Base-by-base conservation (phyloP, 2,888 invertebrate species). In the Eurois occulta region DNA sequence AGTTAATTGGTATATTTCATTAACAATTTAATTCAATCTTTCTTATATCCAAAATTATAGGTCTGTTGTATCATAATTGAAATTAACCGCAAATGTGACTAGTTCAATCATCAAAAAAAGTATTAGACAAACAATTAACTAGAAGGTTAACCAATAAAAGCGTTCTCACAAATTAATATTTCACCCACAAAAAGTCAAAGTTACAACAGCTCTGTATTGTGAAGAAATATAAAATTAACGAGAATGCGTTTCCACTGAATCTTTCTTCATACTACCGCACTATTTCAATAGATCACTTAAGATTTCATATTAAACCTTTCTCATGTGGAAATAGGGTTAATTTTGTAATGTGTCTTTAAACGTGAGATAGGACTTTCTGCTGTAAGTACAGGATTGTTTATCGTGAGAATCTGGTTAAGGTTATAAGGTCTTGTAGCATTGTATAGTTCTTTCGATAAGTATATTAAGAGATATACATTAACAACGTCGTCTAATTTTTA, bases 211-310 rank as follows among this genome's bases (percentile, higher is more conserved):
- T 24, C 10, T n/a, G 28, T 77, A 82, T 81, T 72, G 58, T 73
- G n/a, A 46, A 75, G 73, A 69, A 72, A 79, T 64, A 79, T 80
- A 81, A 80, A 78, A 28, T 35, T n/a, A 78, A 79, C n/a, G 58
- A 82, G 77, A 82, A 72, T 85, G 69, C 60, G 46, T 69, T 80
- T 80, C 68, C 64, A 79, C 13, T 32, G n/a, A 82, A 28, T 82
- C 62, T 81, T 81, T 74, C 79, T 72, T 73, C 62, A 79, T 68
- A 28, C 1, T 6, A 66, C 62, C 24, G 11, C 35, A 68, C 35
- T 58, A 62, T 68, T 72, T 75, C 66, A 38, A 67, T 55, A n/a
- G 16, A 35, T 60, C 1, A 32, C 35, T 46, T 32, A 13, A 32
- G n/a, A 55, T 35, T 41, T 24, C 8, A 77, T 38, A 72, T 48